Evolutionary conservation across 92 coral and sea anemone species (phyloP), one percentile per base, ranked within the genome.

Genomic region (Parazoanthus darwini): DNA sequence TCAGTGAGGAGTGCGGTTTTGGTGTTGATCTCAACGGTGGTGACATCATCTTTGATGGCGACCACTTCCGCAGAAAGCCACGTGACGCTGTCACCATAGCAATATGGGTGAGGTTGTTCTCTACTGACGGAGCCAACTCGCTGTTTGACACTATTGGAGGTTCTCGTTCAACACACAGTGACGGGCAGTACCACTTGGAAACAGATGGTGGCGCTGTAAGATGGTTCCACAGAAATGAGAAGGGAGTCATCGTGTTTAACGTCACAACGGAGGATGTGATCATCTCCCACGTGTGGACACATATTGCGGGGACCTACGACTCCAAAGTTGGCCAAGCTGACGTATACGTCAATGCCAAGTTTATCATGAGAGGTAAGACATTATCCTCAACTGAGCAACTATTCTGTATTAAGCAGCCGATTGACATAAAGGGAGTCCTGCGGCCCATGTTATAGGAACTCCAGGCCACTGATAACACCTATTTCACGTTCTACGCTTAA

Each of bases 131-230:
- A 67, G 83, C 91, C 23, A 94, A 90, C 79, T 94, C 99, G 3
- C 15, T 97, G 68, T 97, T 97, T 92, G 98, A 92, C 82, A 97
- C 99, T 7, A 91, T 97, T 6, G 99, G 99, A 26, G 98, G 99
- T 44, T 71, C 92, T 4, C 90, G 91, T 56, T 97, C 99, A 4
- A 86, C 94, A 10, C 98, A 94, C 86, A 89, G 92, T 46, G 87
- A 88, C 65, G 99, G 98, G 0, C 99, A 97, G 48, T 97, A 94
- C 67, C 93, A 92, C 54, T 50, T 95, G 3, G 98, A 95, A 79
- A 90, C 96, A 59, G 93, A 87, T 44, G 87, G 85, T 26, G 96
- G 98, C 3, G 89, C 96, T 23, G 94, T 97, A 15, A 87, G 95
- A 39, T 97, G 99, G 96, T 97, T 93, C 77, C 99, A 97, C 86